phyloP scores from a whole-genome alignment of 2,888 invertebrate genomes.

The Epicampocera succincta region DNA sequence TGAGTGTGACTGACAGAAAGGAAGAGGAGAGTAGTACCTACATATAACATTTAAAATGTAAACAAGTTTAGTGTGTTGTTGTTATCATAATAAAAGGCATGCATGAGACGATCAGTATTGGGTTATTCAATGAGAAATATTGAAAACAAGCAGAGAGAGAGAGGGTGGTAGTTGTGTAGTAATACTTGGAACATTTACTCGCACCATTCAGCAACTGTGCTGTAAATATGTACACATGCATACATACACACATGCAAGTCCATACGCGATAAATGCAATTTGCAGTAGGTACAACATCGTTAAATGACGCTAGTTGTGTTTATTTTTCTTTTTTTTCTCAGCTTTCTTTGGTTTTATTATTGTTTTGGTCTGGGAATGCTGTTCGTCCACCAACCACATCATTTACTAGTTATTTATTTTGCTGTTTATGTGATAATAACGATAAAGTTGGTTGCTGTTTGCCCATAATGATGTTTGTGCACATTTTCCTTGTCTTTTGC shows the following conservation, averaged over 20 bases:
- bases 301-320: constrained; percentile 10
- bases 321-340: too few relatives aligned
- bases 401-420: constrained; percentile 27
- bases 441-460: constrained; percentile 38
- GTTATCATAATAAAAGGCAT: background rate
- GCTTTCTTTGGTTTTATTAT: constrained; percentile 49
- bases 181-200: constrained; percentile 22
- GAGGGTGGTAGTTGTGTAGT: background rate
- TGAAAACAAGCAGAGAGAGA: background rate
- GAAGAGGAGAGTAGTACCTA: too few relatives aligned
- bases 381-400: constrained; percentile 56
- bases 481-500: constrained; percentile 40
- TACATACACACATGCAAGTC: background rate
- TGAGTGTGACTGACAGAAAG: background rate
- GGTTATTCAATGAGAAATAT: background rate
- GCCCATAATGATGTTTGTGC: constrained; percentile 54
- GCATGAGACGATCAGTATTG: too few relatives aligned
- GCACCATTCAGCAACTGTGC: constrained; percentile 33
- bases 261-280: background rate
- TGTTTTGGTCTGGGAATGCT: constrained; percentile 71
- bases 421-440: constrained; percentile 18
- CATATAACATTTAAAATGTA: constrained; percentile 43
- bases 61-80: constrained; percentile 51
- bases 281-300: background rate
- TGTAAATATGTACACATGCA: background rate